Conservation (phyloP, 2,888 invertebrate species). For the Trichacis sp. region DNA sequence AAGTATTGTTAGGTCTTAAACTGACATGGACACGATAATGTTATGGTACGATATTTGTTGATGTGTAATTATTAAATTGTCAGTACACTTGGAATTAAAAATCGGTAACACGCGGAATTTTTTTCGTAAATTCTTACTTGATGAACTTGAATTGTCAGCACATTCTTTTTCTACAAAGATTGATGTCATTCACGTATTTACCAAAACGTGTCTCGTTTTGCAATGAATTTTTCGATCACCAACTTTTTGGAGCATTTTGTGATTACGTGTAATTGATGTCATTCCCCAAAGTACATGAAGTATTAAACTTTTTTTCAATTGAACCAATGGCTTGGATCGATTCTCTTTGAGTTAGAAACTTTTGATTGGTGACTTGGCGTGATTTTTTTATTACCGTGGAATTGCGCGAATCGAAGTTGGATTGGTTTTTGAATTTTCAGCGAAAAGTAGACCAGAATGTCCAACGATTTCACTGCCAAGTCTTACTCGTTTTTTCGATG, state of each 20-base stretch:
- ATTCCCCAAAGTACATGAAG: background rate
- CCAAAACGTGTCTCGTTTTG: no score
- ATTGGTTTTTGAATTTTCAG: slow-evolving; percentile 1
- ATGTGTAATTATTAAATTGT: background rate
- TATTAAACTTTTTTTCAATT: background rate
- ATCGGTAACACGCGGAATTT: no score
- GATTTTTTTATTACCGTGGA: background rate
- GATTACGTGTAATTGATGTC: background rate
- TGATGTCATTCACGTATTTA: no score
- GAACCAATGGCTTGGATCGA: background rate
- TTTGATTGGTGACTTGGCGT: background rate
- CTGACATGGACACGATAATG: slow-evolving; percentile 49
- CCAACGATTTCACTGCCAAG: background rate
- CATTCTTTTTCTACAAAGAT: background rate
- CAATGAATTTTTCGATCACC: no score
- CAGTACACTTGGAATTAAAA: background rate
- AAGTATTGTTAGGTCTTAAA: slow-evolving; percentile 66
- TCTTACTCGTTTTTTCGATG: background rate
- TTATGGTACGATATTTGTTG: background rate
- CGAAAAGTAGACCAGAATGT: background rate
- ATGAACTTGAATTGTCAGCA: background rate
- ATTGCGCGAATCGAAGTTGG: background rate
- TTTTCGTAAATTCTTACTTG: no score
- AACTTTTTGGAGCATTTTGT: background rate
- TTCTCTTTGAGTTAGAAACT: no score